Conservation (phyloP, 1,140 invertebrate species). For the Drosophila tropicalis region DNA sequence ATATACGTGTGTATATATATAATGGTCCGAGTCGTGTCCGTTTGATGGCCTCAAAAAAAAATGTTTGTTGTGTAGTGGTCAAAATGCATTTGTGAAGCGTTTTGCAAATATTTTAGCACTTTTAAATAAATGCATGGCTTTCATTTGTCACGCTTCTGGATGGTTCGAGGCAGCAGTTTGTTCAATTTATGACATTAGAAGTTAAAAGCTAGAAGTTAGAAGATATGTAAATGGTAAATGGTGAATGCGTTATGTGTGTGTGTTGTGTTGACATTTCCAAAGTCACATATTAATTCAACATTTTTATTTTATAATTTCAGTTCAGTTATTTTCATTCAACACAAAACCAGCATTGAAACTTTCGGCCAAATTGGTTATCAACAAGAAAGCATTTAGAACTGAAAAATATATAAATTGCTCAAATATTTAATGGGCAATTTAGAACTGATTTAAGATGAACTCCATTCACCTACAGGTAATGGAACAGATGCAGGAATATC, state of each 20-base stretch:
- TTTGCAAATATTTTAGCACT: conserved; percentile 75
- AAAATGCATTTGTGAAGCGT: conserved; percentile 66
- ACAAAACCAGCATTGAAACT: too few relatives aligned
- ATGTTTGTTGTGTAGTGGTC: neutral
- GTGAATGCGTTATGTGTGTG: neutral
- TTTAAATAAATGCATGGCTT: conserved; percentile 68
- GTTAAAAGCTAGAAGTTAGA: too few relatives aligned
- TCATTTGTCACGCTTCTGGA: conserved; percentile 20
- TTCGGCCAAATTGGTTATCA: neutral
- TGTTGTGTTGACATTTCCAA: conserved; percentile 42
- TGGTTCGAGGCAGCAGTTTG: conserved; percentile 46
- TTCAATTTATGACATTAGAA: conserved; percentile 73
- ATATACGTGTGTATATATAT: too few relatives aligned
- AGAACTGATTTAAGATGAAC: neutral
- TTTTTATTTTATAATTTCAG: conserved; percentile 23
- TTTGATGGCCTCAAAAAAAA: conserved; percentile 1
- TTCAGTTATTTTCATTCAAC: conserved; percentile 10
- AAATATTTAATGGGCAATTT: conserved; percentile 1
- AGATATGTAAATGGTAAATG: conserved; percentile 1
- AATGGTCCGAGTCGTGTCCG: too few relatives aligned
- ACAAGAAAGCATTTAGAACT: neutral
- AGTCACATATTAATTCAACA: conserved; percentile 51
- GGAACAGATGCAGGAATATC: too few relatives aligned
- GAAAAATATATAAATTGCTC: neutral
- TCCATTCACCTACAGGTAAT: too few relatives aligned